These are phyloP conservation scores for Onychostruthus taczanowskii DNA, from an alignment of 2,113 vertebrate species.

Conservation along the genomic window DNA sequence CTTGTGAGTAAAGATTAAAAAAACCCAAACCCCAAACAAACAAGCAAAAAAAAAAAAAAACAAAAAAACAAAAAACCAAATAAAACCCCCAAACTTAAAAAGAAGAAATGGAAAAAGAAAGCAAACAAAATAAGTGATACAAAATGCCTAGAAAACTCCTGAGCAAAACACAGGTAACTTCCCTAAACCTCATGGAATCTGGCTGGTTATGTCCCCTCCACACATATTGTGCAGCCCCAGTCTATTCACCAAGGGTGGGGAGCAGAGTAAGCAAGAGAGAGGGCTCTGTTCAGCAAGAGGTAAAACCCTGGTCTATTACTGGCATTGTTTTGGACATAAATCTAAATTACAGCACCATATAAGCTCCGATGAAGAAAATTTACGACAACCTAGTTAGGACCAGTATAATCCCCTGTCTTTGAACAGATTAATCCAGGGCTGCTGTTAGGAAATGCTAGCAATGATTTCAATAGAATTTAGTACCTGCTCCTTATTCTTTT, in stretches of 20 bases:
- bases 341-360: neutral
- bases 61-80: too few relatives aligned
- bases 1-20: neutral
- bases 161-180: neutral
- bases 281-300: neutral
- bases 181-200: neutral
- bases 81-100: neutral
- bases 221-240: neutral
- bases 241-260: neutral
- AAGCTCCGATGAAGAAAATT: neutral
- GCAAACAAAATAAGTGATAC: neutral
- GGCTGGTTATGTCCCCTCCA: neutral
- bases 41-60: neutral
- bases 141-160: neutral
- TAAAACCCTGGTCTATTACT: neutral
- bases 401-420: neutral
- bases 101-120: neutral
- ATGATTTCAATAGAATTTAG: neutral
- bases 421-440: neutral
- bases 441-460: neutral
- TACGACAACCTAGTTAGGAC: neutral
- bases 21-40: neutral
- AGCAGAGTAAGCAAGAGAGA: neutral
- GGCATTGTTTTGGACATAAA: neutral
- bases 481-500: neutral